phyloP scores from a whole-genome alignment of 2,113 vertebrate genomes.

The Passer domesticus region DNA sequence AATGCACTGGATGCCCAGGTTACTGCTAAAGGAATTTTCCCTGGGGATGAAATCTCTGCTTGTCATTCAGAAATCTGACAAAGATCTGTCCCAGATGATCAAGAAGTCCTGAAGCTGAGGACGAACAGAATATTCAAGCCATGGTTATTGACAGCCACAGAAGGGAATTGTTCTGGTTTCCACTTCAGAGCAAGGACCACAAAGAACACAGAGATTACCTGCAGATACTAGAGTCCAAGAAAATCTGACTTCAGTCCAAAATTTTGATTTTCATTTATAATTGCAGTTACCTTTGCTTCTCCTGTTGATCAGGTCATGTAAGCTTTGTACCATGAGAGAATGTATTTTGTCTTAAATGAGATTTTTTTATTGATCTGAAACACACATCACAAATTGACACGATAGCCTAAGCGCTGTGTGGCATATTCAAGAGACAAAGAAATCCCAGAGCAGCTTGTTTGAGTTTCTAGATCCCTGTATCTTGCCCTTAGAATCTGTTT shows the following conservation, averaged over 20 bases:
- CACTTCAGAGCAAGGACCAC: neutral
- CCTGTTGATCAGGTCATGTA: neutral
- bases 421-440: neutral
- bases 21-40: neutral
- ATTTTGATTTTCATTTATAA: neutral
- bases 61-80: neutral
- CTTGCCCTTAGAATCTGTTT: neutral
- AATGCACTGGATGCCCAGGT: neutral
- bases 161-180: neutral
- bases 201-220: neutral
- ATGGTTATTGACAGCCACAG: neutral
- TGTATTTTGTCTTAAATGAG: neutral
- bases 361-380: slow-evolving; percentile 32
- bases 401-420: neutral
- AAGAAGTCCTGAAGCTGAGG: neutral
- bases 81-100: neutral
- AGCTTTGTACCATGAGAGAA: neutral
- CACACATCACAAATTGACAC: neutral
- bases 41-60: neutral
- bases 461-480: neutral
- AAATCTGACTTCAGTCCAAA: neutral
- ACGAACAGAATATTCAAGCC: neutral
- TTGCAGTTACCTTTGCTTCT: neutral
- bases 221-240: neutral
- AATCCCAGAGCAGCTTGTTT: neutral